Evolutionary conservation across 2,797 vertebrate genomes (phyloP), one percentile per base, ranked within the genome.

Genomic region (Stomatorhinus walkeri): DNA sequence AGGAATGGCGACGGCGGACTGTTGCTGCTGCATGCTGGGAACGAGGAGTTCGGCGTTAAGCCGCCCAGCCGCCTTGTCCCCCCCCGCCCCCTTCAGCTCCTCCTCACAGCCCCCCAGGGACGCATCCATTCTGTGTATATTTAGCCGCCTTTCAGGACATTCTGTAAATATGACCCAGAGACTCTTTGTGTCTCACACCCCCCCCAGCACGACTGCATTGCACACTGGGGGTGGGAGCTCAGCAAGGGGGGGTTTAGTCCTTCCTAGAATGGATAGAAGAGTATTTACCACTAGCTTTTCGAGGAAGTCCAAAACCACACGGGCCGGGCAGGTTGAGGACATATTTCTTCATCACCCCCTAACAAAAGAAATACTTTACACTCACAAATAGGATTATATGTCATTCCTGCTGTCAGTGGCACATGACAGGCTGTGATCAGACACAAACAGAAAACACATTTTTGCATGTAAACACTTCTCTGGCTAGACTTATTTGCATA

Each of bases 181-280:
- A 87, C 24, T 1, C 43, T 51, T 28, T 72, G 64, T 10, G 49
- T 28, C 61, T 54, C n/a, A 16, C 9, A 56, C 19, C 61, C 19
- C 19, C 4, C 9, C 52, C 84, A 56, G 56, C 24, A 46, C 7
- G 84, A 84, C 89, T 76, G 85, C 28, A 72, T 56, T 32, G 14
- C 22, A 68, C 28, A 36, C 36, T 64, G 36, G 24, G 64, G 87
- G 85, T 90, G 48, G 16, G 64, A 8, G 32, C 79, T 6, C 81
- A 89, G 76, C 28, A 36, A 4, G 28, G 9, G 3, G 3, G 3
- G 59, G 79, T 32, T 36, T n/a, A 3, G 68, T 89, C 91, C 88
- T 88, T 14, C 52, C 19, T 85, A 90, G 87, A 93, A 91, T 92
- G 85, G 85, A 43, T 43, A 43, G 14, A 79, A 22, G 48, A 87